Conservation (phyloP, 2,888 invertebrate genomes). For the Onthophagus sagittarius region DNA sequence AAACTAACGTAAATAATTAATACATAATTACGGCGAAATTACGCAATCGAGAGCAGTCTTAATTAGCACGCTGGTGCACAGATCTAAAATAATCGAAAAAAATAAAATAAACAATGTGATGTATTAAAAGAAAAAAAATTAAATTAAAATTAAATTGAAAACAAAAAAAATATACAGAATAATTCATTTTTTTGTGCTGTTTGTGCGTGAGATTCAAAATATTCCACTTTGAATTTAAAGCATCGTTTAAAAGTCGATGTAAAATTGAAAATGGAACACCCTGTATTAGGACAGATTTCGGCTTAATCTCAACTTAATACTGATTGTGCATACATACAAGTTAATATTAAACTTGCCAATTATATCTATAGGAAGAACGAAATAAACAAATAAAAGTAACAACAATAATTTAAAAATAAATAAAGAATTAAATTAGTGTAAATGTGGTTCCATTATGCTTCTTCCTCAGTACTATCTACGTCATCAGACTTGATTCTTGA, state of each 20-base stretch:
- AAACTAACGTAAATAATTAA: constrained; percentile 15
- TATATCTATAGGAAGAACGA: constrained; percentile 1
- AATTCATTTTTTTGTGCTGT: background rate
- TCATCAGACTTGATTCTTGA: constrained; percentile 24
- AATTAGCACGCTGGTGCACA: constrained; percentile 37
- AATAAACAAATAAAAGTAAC: constrained; percentile 4
- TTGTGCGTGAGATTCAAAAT: background rate
- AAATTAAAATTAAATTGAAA: constrained; percentile 6
- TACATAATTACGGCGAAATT: constrained; percentile 16
- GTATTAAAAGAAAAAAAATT: background rate
- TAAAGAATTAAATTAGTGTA: constrained; percentile 2
- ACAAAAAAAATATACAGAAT: constrained; percentile 4
- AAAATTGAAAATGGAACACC: constrained; percentile 20
- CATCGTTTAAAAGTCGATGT: background rate
- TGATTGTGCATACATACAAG: constrained; percentile 5
- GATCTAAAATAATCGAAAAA: constrained; percentile 35
- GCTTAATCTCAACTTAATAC: constrained; percentile 1
- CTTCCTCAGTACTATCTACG: constrained; percentile 21
- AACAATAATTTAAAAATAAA: constrained; percentile 14
- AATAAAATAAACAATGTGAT: background rate
- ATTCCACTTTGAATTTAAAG: constrained; percentile 19
- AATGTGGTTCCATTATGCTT: constrained; percentile 20
- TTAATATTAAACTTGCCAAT: constrained; percentile 13
- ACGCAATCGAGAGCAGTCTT: constrained; percentile 36
- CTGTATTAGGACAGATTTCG: constrained; percentile 16